Evolutionary conservation across 1,140 invertebrate genomes (phyloP), one percentile per base, ranked within the genome.

Genomic region (Elysia chlorotica): DNA sequence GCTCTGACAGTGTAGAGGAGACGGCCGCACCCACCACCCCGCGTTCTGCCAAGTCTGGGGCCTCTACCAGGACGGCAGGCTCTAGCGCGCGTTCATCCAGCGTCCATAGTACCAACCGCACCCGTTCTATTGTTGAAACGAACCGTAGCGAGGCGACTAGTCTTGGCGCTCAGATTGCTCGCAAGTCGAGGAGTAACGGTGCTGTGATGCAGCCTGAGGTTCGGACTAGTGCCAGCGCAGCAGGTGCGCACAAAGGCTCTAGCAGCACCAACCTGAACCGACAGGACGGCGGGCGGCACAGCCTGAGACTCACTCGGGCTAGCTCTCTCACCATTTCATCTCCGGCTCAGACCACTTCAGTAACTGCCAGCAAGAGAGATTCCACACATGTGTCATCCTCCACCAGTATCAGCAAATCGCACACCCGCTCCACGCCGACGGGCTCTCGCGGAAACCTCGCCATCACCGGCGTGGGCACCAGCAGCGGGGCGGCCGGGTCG

Each of bases 231-330:
- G n/a, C n/a, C n/a, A n/a, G n/a, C n/a, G n/a, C n/a, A n/a, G 41
- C 41, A 48, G 41, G 41, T n/a, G 10, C 10, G 41, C 10, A 48
- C 10, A 69, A 69, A 38, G 61, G 25, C 14, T 23, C 21, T 21
- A 53, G 66, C 41, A 69, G 38, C 59, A 35, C 70, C 14, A 73
- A 76, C 30, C 90, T 92, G 78, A 88, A 88, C 3, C 85, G 92
- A 70, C 90, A 88, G 53, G 92, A 93, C 82, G 90, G 89, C 76
- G 91, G 91, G n/a, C 83, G 92, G 76, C 90, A 91, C 79, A 92
- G 92, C 85, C 89, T 92, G 80, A 86, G 91, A 79, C 81, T 86
- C 6, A 77, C 83, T 31, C 48, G 69, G 30, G 70, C 76, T 21
- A 66, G 71, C n/a, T 77, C 78, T 48, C 71, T 73, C 62, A 73